Percentiles rank a stretch among this genome's conserved stretches.
These are phyloP conservation scores for mouse (Mus musculus) DNA, from an alignment of 2,113 vertebrate genomes.

Conservation along the genomic window DNA sequence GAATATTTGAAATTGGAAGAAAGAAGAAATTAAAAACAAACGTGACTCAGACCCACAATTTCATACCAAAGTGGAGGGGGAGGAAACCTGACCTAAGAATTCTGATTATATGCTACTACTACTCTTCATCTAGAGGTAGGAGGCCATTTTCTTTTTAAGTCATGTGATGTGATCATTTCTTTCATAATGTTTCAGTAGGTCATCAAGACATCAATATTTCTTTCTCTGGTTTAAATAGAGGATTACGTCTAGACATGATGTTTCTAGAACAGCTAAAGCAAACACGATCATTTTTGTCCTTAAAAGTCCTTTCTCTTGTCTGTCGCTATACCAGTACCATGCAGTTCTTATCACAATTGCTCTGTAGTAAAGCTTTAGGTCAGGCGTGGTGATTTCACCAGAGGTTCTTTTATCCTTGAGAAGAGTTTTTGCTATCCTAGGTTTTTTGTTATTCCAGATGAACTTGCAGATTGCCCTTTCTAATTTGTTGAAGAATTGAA, in stretches of 20 bases:
- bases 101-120: slow-evolving; percentile 62
- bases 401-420: too few relatives aligned
- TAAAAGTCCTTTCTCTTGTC: background rate
- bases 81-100: slow-evolving; percentile 56
- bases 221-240: slow-evolving; percentile 74
- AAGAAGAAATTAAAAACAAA: slow-evolving; percentile 67
- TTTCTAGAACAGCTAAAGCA: slow-evolving; percentile 78
- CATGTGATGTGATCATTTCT: slow-evolving; percentile 76
- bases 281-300: slow-evolving; percentile 63
- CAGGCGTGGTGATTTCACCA: too few relatives aligned
- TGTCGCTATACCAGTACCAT: too few relatives aligned
- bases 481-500: too few relatives aligned
- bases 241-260: slow-evolving; percentile 76
- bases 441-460: too few relatives aligned
- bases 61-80: slow-evolving; percentile 11
- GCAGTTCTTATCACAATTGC: too few relatives aligned
- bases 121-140: slow-evolving; percentile 54
- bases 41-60: slow-evolving; percentile 22
- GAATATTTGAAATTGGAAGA: slow-evolving; percentile 12
- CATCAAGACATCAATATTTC: slow-evolving; percentile 75
- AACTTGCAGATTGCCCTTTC: too few relatives aligned
- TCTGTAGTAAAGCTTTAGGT: too few relatives aligned
- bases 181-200: slow-evolving; percentile 72
- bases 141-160: slow-evolving; percentile 79
- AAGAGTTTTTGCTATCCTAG: too few relatives aligned